Conservation (phyloP, 2,113 vertebrate genomes). For the human (Homo sapiens) region DNA sequence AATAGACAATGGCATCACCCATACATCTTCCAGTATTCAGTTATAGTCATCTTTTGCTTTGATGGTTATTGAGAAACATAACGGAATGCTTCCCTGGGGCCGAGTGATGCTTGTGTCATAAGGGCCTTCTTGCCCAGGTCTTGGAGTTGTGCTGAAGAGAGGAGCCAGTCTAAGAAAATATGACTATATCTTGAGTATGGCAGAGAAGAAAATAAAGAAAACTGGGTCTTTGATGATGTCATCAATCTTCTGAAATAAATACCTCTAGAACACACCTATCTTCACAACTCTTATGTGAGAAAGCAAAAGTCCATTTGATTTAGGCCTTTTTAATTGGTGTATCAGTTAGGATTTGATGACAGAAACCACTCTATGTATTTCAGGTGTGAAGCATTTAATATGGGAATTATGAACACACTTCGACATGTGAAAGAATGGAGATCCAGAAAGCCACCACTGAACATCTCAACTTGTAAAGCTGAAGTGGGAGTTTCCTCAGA, state of each 20-base stretch:
- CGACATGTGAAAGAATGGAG: not conserved
- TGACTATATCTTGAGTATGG: not conserved
- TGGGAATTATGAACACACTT: not conserved
- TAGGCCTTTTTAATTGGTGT: not conserved
- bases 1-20: not conserved
- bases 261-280: not conserved
- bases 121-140: not conserved
- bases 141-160: not conserved
- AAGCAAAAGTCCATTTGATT: not conserved
- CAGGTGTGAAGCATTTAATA: not conserved
- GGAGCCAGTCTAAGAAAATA: not conserved
- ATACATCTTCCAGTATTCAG: not conserved
- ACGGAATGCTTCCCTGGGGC: not conserved
- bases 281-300: slow-evolving; percentile 12
- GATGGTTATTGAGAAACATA: not conserved
- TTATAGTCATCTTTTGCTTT: not conserved
- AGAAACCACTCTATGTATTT: not conserved
- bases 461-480: not conserved
- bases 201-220: not conserved
- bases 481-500: not conserved
- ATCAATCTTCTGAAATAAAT: not conserved
- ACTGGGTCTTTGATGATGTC: not conserved
- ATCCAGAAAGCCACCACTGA: not conserved
- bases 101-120: not conserved
- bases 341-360: not conserved